Evolutionary conservation across 2,113 vertebrate genomes (phyloP), one percentile per base, ranked within the genome.

Genomic region (Upupa epops): DNA sequence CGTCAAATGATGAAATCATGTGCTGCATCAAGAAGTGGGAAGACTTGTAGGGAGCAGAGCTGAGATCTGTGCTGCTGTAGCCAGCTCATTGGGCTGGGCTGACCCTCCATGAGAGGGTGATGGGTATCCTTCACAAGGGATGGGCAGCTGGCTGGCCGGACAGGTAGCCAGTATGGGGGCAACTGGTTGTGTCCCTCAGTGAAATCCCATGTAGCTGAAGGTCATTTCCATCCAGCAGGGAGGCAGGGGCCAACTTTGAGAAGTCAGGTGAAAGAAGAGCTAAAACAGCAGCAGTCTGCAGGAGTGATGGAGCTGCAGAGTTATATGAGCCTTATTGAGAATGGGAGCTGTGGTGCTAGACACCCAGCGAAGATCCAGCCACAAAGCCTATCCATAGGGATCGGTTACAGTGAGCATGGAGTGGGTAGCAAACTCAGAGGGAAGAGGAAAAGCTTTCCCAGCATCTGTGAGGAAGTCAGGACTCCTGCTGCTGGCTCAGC

Each of bases 121-220:
- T 0, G 2, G 15, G 20, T 17, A 13, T 40, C 25, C 26, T 42
- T 18, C 2, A 3, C 0, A 1, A 48, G 22, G 16, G 36, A 5
- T 2, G 2, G 37, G 15, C 34, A 61, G 32, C 45, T 65, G 37
- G 19, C 19, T n/a, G 34, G 34, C 22, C 54, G 22, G 28, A 32
- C 17, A 19, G 49, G 31, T 34, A 36, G 26, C 18, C 49, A 28
- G 13, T 34, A 37, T 54, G 6, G 9, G 16, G 13, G 24, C 3
- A 25, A 59, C 34, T 4, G 0, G 5, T 17, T 72, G 20, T 49
- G 32, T 13, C 34, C 63, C 19, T 12, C 59, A 0, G 0, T 80
- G n/a, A 71, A 93, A 83, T 37, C 22, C 36, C 13, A 19, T 8
- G 17, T 17, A 56, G 36, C 40, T 16, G 21, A 69, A 86, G 70